Base-by-base conservation (phyloP, 2,888 invertebrate genomes). In the Spodoptera littoralis region DNA sequence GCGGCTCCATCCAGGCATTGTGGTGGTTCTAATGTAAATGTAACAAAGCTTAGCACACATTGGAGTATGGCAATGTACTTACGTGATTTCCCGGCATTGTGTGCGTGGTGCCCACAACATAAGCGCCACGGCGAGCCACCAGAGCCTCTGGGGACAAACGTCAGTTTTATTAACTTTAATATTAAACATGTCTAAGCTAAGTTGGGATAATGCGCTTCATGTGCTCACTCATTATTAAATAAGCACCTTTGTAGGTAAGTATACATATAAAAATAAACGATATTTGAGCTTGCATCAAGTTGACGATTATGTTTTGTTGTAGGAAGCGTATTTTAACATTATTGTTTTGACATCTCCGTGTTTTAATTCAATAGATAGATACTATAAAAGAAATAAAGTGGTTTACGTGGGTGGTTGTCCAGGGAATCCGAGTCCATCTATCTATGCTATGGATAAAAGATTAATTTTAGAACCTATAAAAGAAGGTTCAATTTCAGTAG, bases 1-100 rank as follows among this genome's bases (percentile, higher is more conserved):
- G 49, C 44, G 56, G 58, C 58, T 67, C 47, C 55, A 63, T 73
- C 58, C 47, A 49, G 49, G 55, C 67, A 58, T 67, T 73, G 62
- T 77, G 42, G 60, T 36, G 48, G 47, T 63, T 60, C 59, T 65
- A 67, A 68, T 65, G 55, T 42, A 57, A 62, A 66, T 52, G 55
- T 50, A 67, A 56, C 65, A 55, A 55, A 53, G 55, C 54, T 52
- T 8, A 45, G 45, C 44, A 30, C 22, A 13, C 47, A 36, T 51
- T 52, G 50, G 36, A 22, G 43, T 41, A 27, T 48, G 51, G 51
- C 27, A 57, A 18, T 49, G 43, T 84, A 92, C 94, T 94, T 77
- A 94, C 94, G 93, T 93, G 79, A 92, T 89, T 77, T 93, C 88
- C 66, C 90, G 84, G 72, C 88, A 84, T 64, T 89, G 84, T 79